These are phyloP conservation scores for Dreissena rostriformis DNA, from an alignment of 1,140 invertebrate genomes.

Conservation along the genomic window DNA sequence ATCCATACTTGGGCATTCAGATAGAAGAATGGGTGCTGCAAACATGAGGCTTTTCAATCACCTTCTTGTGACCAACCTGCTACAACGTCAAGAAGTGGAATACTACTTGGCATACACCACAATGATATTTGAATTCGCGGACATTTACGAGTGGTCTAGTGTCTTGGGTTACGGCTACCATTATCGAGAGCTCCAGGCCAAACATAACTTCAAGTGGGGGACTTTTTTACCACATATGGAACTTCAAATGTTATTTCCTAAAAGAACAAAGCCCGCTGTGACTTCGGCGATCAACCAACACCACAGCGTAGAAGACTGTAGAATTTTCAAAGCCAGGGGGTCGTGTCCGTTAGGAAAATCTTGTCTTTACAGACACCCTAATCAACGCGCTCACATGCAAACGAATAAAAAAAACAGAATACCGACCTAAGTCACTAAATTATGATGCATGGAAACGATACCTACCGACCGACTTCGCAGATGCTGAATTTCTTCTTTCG, in stretches of 20 bases:
- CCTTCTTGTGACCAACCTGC: background rate
- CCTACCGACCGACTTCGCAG: background rate
- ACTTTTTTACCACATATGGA: background rate
- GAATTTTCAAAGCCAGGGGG: slow-evolving; percentile 12
- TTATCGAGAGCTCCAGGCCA: slow-evolving; percentile 21
- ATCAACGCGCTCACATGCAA: background rate
- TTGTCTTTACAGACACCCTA: background rate
- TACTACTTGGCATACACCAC: slow-evolving; percentile 4
- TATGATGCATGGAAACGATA: background rate
- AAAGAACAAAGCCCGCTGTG: slow-evolving; percentile 1
- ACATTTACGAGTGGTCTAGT: background rate
- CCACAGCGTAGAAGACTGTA: background rate
- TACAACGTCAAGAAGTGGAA: background rate
- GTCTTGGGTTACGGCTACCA: slow-evolving; percentile 3
- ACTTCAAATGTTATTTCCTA: background rate
- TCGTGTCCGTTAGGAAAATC: slow-evolving; percentile 2
- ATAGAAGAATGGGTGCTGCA: background rate
- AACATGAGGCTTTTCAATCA: slow-evolving; percentile 3
- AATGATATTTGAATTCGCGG: background rate
- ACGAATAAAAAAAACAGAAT: slow-evolving; percentile 1
- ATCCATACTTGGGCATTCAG: background rate
- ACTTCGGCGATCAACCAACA: background rate
- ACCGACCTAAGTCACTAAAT: background rate
- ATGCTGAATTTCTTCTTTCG: background rate
- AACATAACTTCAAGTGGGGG: slow-evolving; percentile 1